phyloP scores from a whole-genome alignment of 2,113 vertebrate genomes.

The Centropristis striata region DNA sequence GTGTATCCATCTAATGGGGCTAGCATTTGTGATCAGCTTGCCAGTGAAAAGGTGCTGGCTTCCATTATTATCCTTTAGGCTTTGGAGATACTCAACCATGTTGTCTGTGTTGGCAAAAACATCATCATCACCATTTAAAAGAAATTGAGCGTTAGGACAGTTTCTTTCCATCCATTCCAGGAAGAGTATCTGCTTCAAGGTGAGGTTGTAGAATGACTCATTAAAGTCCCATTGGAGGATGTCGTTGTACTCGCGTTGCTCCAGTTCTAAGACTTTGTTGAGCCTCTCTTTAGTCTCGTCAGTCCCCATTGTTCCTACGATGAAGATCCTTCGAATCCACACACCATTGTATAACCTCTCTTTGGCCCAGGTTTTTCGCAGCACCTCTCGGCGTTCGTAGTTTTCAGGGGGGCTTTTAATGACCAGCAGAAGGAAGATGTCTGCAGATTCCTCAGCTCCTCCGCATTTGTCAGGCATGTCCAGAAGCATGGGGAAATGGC shows the following conservation, averaged over 20 bases:
- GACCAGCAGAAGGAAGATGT: conserved; percentile 86
- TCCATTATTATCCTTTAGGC: conserved; percentile 15
- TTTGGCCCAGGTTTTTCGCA: conserved; percentile 88
- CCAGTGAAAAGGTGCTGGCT: conserved; percentile 83
- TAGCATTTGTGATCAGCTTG: conserved; percentile 72
- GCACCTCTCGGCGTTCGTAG: conserved; percentile 83
- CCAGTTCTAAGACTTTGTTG: conserved; percentile 81
- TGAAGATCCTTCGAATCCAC: conserved; percentile 83
- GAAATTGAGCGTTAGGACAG: conserved; percentile 79
- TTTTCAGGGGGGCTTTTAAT: conserved; percentile 86
- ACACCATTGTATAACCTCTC: conserved; percentile 76
- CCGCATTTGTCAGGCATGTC: conserved; percentile 74
- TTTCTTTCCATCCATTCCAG: conserved; percentile 82
- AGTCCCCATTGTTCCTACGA: conserved; percentile 52
- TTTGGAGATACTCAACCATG: no score
- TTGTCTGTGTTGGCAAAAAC: conserved; percentile 88
- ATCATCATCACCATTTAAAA: conserved; percentile 89
- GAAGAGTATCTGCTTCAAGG: conserved; percentile 89
- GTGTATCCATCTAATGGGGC: conserved; percentile 71
- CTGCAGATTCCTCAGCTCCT: conserved; percentile 44
- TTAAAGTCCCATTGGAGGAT: conserved; percentile 89
- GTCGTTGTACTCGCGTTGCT: conserved; percentile 79
- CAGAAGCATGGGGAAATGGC: no score
- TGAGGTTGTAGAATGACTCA: conserved; percentile 91
- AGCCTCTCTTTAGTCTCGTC: conserved; percentile 63